phyloP scores from a whole-genome alignment of 2,797 vertebrate species.

The Australoheros facetus region DNA sequence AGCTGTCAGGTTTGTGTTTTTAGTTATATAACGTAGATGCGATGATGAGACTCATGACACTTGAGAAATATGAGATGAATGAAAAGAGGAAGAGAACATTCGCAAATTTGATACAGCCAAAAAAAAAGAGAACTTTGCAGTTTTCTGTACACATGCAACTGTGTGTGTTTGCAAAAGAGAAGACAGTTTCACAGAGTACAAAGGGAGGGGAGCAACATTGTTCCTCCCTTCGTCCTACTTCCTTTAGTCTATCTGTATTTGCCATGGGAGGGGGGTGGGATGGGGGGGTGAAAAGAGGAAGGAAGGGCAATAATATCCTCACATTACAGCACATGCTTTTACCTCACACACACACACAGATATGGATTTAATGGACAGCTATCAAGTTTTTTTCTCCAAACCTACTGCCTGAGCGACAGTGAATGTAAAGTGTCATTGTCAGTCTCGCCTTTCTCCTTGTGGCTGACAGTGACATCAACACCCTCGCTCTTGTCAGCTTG shows the following conservation, averaged over 20 bases:
- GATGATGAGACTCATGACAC: background rate
- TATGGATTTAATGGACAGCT: slow-evolving; percentile 38
- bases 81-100: slow-evolving; percentile 59
- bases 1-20: background rate
- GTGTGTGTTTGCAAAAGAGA: slow-evolving; percentile 38
- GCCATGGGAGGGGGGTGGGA: slow-evolving; percentile 17
- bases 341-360: slow-evolving; percentile 9
- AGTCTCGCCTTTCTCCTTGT: slow-evolving; percentile 34
- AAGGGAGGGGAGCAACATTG: slow-evolving; percentile 41
- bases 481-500: slow-evolving; percentile 34
- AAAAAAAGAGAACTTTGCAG: slow-evolving; percentile 46
- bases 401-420: slow-evolving; percentile 21
- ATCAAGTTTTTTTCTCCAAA: background rate
- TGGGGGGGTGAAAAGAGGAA: slow-evolving; percentile 59
- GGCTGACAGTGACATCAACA: slow-evolving; percentile 46
- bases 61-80: slow-evolving; percentile 37
- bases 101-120: slow-evolving; percentile 22
- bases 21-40: background rate
- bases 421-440: slow-evolving; percentile 49
- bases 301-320: slow-evolving; percentile 50
- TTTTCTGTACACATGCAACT: slow-evolving; percentile 1
- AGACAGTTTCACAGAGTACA: slow-evolving; percentile 22
- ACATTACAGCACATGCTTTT: slow-evolving; percentile 37
- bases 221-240: slow-evolving; percentile 59
- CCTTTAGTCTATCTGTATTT: slow-evolving; percentile 55